Evolutionary conservation across 2,113 vertebrate genomes (phyloP).

Genomic region (Protobothrops flavoviridis): DNA sequence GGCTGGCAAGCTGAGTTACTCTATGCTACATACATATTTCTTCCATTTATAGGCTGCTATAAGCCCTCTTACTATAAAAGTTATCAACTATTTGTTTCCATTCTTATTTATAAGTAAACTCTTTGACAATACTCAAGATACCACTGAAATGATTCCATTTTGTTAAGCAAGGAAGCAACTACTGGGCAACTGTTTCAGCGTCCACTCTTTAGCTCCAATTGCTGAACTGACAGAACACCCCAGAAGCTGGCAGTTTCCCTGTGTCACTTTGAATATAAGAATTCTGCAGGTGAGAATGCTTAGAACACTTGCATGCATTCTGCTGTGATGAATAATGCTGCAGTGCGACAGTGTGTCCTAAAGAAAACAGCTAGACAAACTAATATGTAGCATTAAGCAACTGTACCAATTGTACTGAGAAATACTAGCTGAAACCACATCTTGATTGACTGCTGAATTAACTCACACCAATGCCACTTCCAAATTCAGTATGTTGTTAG

Average conservation of each 20-base stretch:
- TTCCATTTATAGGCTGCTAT: neutral
- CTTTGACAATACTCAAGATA: neutral
- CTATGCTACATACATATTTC: neutral
- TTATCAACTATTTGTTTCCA: conserved; percentile 12
- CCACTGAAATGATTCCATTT: neutral
- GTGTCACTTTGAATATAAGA: conserved; percentile 21
- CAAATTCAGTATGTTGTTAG: neutral
- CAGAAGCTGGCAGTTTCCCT: neutral
- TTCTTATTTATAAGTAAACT: conserved; percentile 3
- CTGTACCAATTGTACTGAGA: conserved; percentile 18
- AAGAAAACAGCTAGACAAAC: neutral
- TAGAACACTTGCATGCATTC: neutral
- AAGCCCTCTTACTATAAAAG: neutral
- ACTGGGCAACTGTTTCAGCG: neutral
- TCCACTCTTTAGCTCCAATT: neutral
- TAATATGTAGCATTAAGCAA: conserved; percentile 2
- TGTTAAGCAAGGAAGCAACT: conserved; percentile 9
- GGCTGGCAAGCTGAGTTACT: neutral
- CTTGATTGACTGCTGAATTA: neutral
- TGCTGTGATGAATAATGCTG: neutral
- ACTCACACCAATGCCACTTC: neutral
- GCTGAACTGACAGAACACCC: conserved; percentile 5
- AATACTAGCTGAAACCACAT: neutral
- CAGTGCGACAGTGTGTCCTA: neutral
- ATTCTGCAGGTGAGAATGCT: neutral